Base-by-base conservation (phyloP, 2,888 invertebrate species). In the Craniophora ligustri region DNA sequence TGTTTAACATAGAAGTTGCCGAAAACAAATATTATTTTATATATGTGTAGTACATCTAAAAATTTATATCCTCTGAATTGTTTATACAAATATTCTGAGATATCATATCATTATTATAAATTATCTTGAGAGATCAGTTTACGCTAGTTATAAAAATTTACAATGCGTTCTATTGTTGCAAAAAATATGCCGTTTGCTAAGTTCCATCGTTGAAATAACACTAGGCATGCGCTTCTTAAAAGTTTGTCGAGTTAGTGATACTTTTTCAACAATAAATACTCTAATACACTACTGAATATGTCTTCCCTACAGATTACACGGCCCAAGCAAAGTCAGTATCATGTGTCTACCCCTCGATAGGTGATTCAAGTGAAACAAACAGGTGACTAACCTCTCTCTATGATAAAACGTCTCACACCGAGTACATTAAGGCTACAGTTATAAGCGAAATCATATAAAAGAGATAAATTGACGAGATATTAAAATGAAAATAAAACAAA, bases 91-190 rank as follows among this genome's bases (percentile, higher is more conserved):
- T 89, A 90, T 87, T 88, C 83, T 87, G 90, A 89, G 87, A 91
- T 88, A 92, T 87, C 77, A 90, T 88, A 91, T 87, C 78, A 84
- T 89, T 88, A 88, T 87, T 89, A 91, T 85, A 92, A 91, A 91
- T 89, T 89, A 92, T 89, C 88, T 86, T 88, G 91, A 91, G 93
- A 92, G 92, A 92, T 92, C 92, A 92, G 91, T 91, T 90, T 88
- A 91, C 84, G 87, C 90, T 92, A 92, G 89, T 87, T 89, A 91
- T 91, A 89, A 91, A 90, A 91, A 91, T 89, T 87, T 92, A 92
- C 91, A 91, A 87, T 89, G 87, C 83, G 84, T 81, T 85, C 82
- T 87, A 84, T 88, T 83, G 86, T 84, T 86, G 89, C 87, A 86
- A 86, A 78, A 82, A 88, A 86, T 84, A 82, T 84, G 84, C 77